Conservation (phyloP, 2,888 invertebrate genomes). For the Cephus spinipes region DNA sequence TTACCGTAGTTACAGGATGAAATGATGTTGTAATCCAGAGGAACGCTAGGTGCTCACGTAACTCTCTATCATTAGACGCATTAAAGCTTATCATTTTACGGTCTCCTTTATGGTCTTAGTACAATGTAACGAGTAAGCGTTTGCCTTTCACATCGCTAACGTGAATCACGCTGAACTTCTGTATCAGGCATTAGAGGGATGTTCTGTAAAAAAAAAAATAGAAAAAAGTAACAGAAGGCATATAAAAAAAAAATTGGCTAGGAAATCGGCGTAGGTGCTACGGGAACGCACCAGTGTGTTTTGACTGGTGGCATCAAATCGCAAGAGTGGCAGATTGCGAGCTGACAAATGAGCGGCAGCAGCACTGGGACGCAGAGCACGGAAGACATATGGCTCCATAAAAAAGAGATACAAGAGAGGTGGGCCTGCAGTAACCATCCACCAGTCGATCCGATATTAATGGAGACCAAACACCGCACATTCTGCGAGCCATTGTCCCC, state of each 20-base stretch:
- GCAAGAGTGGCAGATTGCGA: slow-evolving; percentile 58
- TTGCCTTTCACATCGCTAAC: too few species aligned
- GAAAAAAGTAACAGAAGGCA: slow-evolving; percentile 1
- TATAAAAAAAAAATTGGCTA: slow-evolving; percentile 13
- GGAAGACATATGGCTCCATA: slow-evolving; percentile 63
- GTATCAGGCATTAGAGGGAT: background rate
- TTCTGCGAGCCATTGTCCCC: slow-evolving; percentile 50
- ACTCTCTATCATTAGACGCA: too few species aligned
- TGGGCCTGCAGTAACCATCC: slow-evolving; percentile 45
- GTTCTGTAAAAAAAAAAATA: slow-evolving; percentile 1
- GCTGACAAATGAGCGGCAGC: slow-evolving; percentile 62
- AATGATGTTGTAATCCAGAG: too few species aligned
- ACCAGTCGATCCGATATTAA: slow-evolving; percentile 64
- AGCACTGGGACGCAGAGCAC: slow-evolving; percentile 42
- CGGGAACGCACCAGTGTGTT: slow-evolving; percentile 35
- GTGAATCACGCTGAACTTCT: too few species aligned
- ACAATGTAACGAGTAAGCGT: too few species aligned
- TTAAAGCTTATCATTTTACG: too few species aligned
- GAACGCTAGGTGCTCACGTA: too few species aligned
- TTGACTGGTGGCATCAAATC: slow-evolving; percentile 58
- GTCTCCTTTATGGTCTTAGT: too few species aligned
- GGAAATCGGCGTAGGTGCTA: too few species aligned
- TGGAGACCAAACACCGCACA: slow-evolving; percentile 66
- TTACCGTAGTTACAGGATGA: too few species aligned
- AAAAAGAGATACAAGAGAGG: slow-evolving; percentile 52